phyloP scores from a whole-genome alignment of 2,113 vertebrate genomes.

The Callipepla squamata region DNA sequence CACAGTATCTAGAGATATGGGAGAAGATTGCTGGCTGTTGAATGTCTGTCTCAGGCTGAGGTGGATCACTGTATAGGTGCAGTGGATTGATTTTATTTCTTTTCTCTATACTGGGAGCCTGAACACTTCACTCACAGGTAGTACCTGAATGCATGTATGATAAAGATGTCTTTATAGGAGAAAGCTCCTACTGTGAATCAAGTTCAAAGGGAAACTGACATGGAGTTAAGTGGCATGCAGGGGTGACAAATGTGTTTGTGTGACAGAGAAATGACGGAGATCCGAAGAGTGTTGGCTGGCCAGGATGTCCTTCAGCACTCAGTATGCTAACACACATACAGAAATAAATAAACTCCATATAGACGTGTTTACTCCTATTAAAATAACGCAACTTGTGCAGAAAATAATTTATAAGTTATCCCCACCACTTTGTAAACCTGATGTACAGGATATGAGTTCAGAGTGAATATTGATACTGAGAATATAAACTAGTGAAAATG shows the following conservation, averaged over 20 bases:
- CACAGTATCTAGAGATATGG: background rate
- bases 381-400: background rate
- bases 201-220: background rate
- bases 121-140: background rate
- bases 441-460: background rate
- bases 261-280: background rate
- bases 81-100: background rate
- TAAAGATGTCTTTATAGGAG: accelerated
- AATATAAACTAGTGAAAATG: background rate
- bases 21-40: background rate
- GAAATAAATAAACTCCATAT: background rate
- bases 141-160: background rate
- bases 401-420: background rate
- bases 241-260: background rate
- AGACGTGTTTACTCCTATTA: background rate
- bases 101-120: background rate
- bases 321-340: background rate
- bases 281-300: background rate
- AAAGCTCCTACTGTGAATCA: background rate
- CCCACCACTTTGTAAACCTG: background rate
- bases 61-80: background rate
- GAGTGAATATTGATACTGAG: conserved; percentile 11
- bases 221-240: background rate
- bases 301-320: background rate
- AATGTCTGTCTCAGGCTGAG: background rate